Percentiles rank a stretch among this genome's conserved stretches.
Evolutionary conservation across 2,797 vertebrate genomes (phyloP).

Genomic region (Chrosomus eos): DNA sequence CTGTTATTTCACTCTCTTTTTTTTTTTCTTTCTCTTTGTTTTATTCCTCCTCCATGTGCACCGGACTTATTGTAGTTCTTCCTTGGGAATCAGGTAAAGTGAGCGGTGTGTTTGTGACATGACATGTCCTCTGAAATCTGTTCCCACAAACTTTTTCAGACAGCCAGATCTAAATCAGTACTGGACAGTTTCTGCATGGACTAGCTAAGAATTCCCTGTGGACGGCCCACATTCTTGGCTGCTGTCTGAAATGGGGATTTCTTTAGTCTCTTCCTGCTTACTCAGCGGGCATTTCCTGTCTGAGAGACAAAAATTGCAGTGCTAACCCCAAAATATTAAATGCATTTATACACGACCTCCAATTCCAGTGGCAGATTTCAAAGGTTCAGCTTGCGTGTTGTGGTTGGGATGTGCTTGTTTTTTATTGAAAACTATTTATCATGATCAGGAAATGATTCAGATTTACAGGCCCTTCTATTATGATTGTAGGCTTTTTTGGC

Average conservation of each 20-base stretch:
- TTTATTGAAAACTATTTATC: constrained; percentile 62
- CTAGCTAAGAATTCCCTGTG: constrained; percentile 37
- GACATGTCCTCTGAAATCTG: constrained; percentile 70
- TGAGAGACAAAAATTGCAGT: constrained; percentile 53
- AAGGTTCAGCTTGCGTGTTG: constrained; percentile 56
- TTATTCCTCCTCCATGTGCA: constrained; percentile 71
- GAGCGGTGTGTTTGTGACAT: constrained; percentile 68
- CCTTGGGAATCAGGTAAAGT: constrained; percentile 99
- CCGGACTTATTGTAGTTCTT: constrained; percentile 94
- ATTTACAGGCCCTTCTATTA: constrained; percentile 15
- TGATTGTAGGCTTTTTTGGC: neutral
- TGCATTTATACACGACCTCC: constrained; percentile 36
- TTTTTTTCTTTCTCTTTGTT: constrained; percentile 71
- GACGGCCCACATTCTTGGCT: constrained; percentile 37
- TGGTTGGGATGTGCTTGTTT: constrained; percentile 69
- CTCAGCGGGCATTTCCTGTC: constrained; percentile 60
- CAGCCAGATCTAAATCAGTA: constrained; percentile 28
- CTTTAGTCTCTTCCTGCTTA: constrained; percentile 48
- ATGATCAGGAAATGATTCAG: constrained; percentile 40
- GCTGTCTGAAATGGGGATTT: constrained; percentile 42
- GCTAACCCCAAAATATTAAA: constrained; percentile 50
- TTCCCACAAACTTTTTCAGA: constrained; percentile 17
- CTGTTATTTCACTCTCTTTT: constrained; percentile 70
- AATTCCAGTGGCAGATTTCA: constrained; percentile 71
- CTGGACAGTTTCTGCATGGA: constrained; percentile 10